These are phyloP conservation scores for Girardia tigrina DNA, from an alignment of 2,888 invertebrate species.

Conservation along the genomic window DNA sequence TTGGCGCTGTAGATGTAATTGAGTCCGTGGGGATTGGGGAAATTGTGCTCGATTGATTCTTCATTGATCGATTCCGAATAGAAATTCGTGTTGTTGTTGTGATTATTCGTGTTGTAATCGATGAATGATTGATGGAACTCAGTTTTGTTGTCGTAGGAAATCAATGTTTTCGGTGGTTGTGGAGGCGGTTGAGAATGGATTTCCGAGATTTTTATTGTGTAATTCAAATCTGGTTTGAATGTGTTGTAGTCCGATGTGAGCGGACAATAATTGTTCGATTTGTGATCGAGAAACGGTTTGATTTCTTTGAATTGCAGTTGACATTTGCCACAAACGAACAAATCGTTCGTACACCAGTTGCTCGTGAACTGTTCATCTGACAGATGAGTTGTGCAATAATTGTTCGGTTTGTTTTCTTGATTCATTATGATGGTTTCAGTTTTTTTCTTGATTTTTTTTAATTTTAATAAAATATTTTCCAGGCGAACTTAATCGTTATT, in stretches of 20 bases:
- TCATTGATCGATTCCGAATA: not conserved
- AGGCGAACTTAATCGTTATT: no score
- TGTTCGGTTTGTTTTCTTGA: not conserved
- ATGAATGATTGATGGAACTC: no score
- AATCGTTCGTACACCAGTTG: conserved; percentile 13
- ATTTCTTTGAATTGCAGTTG: conserved; percentile 25
- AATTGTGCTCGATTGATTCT: not conserved
- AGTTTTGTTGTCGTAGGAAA: not conserved
- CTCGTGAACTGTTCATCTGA: not conserved
- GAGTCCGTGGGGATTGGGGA: not conserved
- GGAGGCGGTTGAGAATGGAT: not conserved
- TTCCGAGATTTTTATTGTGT: not conserved
- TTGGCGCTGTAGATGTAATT: not conserved
- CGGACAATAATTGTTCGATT: not conserved
- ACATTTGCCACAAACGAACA: conserved; percentile 29
- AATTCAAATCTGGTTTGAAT: not conserved
- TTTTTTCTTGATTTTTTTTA: no score
- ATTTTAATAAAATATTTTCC: no score
- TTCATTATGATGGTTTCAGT: not conserved
- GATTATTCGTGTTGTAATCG: not conserved
- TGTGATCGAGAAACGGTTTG: conserved; percentile 11
- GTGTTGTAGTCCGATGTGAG: not conserved
- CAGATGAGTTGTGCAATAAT: not conserved
- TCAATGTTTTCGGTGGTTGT: not conserved
- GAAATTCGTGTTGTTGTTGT: not conserved